These are phyloP conservation scores for Labroides dimidiatus DNA, from an alignment of 2,797 vertebrate species.

Conservation along the genomic window DNA sequence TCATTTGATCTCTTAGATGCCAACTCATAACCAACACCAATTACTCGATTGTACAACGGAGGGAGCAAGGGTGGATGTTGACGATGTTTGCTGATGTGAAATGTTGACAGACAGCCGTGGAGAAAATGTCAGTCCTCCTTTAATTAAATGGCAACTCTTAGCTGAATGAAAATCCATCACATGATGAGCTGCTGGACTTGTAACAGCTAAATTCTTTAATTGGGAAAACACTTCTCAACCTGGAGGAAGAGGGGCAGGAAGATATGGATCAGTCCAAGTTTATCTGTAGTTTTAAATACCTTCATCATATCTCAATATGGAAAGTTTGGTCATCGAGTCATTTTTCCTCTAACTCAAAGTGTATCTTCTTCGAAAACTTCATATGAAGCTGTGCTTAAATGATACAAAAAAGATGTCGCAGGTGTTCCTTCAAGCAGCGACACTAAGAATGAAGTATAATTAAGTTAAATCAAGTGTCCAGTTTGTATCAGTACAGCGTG, in stretches of 20 bases:
- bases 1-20: slow-evolving; percentile 28
- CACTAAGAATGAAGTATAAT: no score
- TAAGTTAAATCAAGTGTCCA: no score
- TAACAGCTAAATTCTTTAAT: neutral
- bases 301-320: no score
- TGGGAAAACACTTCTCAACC: neutral
- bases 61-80: slow-evolving; percentile 10
- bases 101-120: slow-evolving; percentile 1
- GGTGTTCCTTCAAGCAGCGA: no score
- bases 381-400: no score
- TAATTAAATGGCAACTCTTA: slow-evolving; percentile 6
- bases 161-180: neutral
- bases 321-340: no score
- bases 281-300: no score
- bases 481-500: neutral
- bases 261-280: neutral
- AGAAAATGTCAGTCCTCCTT: neutral
- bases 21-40: slow-evolving; percentile 41
- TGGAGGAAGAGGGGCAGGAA: neutral
- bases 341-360: no score
- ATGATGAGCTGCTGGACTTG: neutral
- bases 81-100: slow-evolving; percentile 7
- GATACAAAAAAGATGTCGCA: neutral
- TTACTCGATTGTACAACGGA: slow-evolving; percentile 31
- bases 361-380: no score